Conservation (phyloP, 1,140 invertebrate species). For the Ridgeia piscesae region DNA sequence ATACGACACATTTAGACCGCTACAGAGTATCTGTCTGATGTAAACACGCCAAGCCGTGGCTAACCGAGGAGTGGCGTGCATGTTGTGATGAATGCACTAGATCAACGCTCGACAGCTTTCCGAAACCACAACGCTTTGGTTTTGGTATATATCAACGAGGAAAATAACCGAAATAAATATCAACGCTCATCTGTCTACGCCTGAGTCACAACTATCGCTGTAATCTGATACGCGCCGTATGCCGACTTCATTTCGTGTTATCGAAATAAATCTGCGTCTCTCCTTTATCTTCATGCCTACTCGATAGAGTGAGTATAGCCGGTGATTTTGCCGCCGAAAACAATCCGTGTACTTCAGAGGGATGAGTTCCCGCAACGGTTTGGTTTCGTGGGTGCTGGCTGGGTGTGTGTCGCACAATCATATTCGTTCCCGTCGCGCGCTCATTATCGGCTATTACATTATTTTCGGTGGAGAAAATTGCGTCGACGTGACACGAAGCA, state of each 20-base stretch:
- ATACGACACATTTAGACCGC: too few species aligned
- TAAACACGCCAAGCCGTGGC: background rate
- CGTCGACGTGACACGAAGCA: background rate
- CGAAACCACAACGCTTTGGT: background rate
- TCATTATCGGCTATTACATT: background rate
- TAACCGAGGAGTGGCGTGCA: background rate
- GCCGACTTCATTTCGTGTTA: background rate
- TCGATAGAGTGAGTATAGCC: background rate
- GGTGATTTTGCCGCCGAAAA: background rate
- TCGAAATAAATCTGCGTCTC: background rate
- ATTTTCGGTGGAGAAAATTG: slow-evolving; percentile 1
- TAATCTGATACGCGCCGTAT: background rate
- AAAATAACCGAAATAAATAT: background rate
- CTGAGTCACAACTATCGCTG: background rate
- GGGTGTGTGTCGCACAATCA: background rate
- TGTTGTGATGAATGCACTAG: too few species aligned
- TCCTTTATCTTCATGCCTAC: background rate
- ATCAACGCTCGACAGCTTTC: background rate
- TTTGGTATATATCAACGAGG: background rate
- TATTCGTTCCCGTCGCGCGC: background rate
- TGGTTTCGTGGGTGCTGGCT: background rate
- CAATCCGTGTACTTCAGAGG: background rate
- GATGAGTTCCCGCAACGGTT: background rate
- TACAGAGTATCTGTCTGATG: background rate
- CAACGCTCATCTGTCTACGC: background rate